Conservation (phyloP, 1,140 invertebrate genomes). For the Plutomurus gul region DNA sequence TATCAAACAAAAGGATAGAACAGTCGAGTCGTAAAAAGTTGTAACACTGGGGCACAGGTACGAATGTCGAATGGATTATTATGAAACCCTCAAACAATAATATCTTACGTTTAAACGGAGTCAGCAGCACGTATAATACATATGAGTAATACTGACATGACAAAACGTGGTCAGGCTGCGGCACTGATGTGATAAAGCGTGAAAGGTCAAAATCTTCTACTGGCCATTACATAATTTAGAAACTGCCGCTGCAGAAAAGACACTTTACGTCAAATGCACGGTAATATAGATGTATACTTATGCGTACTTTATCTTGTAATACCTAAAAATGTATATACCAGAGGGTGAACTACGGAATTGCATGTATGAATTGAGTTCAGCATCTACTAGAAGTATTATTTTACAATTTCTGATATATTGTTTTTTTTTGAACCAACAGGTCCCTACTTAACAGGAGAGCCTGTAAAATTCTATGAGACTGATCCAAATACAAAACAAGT, state of each 20-base stretch:
- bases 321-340: no score
- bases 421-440: constrained; percentile 28
- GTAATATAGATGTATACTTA: neutral
- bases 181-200: constrained; percentile 3
- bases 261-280: neutral
- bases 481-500: constrained; percentile 30
- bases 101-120: neutral
- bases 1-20: neutral
- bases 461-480: constrained; percentile 17
- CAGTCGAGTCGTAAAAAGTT: neutral
- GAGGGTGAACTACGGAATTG: no score
- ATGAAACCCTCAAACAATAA: neutral
- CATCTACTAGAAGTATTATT: no score
- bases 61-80: neutral
- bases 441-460: neutral
- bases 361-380: no score
- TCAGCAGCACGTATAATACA: neutral
- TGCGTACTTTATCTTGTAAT: no score
- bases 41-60: neutral
- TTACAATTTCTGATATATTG: neutral
- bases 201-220: constrained; percentile 1
- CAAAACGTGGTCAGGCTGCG: neutral
- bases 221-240: no score
- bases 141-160: neutral
- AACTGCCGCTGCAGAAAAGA: no score